Evolutionary conservation across 1,140 invertebrate genomes (phyloP).

Genomic region (Trichonephila inaurata): DNA sequence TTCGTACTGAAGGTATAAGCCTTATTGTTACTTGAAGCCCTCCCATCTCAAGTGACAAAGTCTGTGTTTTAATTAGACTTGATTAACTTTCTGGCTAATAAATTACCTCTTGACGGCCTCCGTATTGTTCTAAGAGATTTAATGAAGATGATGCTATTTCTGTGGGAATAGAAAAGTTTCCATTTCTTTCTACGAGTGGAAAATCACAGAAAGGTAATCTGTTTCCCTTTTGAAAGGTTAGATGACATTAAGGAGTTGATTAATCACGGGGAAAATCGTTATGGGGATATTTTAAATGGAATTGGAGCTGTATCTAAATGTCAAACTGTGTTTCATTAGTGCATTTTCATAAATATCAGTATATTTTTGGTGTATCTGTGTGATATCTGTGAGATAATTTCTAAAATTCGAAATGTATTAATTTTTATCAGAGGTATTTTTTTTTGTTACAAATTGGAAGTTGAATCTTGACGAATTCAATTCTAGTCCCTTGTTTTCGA

Average conservation of each 20-base stretch:
- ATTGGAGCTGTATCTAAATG: too few species aligned
- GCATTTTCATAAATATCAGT: too few species aligned
- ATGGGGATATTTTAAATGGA: too few species aligned
- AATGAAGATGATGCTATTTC: neutral
- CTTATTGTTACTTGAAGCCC: neutral
- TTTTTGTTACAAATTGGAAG: too few species aligned
- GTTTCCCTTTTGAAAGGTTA: neutral
- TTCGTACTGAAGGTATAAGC: neutral
- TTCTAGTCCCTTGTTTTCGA: too few species aligned
- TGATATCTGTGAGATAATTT: too few species aligned
- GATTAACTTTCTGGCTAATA: neutral
- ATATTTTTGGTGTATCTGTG: too few species aligned
- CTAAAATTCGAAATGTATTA: too few species aligned
- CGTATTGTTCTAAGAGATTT: neutral
- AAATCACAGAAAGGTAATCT: neutral
- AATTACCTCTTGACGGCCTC: conserved; percentile 6
- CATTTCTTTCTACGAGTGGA: neutral
- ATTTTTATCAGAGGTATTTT: too few species aligned
- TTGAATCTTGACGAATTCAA: too few species aligned
- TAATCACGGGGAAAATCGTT: too few species aligned
- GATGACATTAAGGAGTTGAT: neutral
- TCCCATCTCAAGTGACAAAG: neutral
- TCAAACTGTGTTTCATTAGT: too few species aligned
- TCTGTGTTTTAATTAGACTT: conserved; percentile 11
- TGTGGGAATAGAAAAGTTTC: neutral